phyloP scores from a whole-genome alignment of 2,888 invertebrate genomes.

The Synergus gifuensis region DNA sequence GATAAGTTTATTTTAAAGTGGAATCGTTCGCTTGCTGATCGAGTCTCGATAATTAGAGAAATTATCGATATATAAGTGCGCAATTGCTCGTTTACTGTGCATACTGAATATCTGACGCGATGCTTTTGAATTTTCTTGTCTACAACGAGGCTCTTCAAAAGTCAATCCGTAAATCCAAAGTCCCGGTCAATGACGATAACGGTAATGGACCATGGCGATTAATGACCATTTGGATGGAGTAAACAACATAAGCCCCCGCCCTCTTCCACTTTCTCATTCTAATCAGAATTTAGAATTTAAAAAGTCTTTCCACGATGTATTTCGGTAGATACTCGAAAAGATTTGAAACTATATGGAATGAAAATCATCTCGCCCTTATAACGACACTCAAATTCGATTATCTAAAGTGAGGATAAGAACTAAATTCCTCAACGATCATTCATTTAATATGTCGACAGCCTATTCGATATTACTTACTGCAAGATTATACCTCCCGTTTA shows the following conservation, averaged over 20 bases:
- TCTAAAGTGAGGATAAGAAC: constrained; percentile 26
- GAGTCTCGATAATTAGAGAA: constrained; percentile 62
- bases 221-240: constrained; percentile 52
- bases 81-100: constrained; percentile 45
- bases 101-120: neutral
- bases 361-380: constrained; percentile 27
- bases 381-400: constrained; percentile 28
- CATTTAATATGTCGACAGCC: constrained; percentile 7
- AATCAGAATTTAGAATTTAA: constrained; percentile 13
- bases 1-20: neutral
- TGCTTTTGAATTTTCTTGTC: neutral
- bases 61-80: constrained; percentile 63
- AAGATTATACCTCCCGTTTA: too few species aligned
- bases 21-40: neutral
- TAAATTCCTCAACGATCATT: constrained; percentile 34
- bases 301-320: constrained; percentile 8
- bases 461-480: too few species aligned
- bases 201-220: constrained; percentile 71
- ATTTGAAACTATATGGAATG: neutral
- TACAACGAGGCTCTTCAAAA: constrained; percentile 19
- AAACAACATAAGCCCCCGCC: constrained; percentile 1
- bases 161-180: constrained; percentile 48
- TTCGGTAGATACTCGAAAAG: neutral
- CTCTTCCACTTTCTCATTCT: constrained; percentile 8
- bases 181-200: constrained; percentile 65